Conservation (phyloP, 1,140 invertebrate genomes). For the Andricus grossulariae region DNA sequence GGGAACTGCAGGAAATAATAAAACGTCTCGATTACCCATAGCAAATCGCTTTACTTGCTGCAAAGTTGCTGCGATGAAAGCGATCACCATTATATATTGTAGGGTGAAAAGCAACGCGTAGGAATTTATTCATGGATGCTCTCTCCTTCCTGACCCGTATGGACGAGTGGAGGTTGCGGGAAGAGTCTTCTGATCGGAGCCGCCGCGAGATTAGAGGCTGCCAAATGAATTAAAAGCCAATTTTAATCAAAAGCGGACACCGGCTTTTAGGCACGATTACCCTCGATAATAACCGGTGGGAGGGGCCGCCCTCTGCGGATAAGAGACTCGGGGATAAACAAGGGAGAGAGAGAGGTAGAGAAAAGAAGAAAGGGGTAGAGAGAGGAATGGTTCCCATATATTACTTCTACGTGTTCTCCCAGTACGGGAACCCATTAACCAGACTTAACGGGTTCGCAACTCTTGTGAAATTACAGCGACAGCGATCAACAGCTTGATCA, state of each 20-base stretch:
- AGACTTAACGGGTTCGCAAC: constrained; percentile 56
- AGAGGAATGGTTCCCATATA: constrained; percentile 63
- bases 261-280: constrained; percentile 74
- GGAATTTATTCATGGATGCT: constrained; percentile 45
- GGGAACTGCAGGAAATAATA: constrained; percentile 23
- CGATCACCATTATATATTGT: constrained; percentile 40
- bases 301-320: constrained; percentile 58
- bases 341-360: constrained; percentile 34
- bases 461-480: constrained; percentile 16
- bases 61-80: constrained; percentile 21
- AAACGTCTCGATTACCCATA: constrained; percentile 7
- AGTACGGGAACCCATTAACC: constrained; percentile 58
- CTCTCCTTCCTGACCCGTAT: constrained; percentile 40
- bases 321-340: constrained; percentile 39
- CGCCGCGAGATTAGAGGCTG: constrained; percentile 71
- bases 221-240: constrained; percentile 75
- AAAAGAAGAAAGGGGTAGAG: constrained; percentile 16
- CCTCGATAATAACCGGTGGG: constrained; percentile 72
- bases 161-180: constrained; percentile 48
- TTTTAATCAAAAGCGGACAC: constrained; percentile 74
- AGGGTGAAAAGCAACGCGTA: constrained; percentile 48
- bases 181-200: constrained; percentile 56
- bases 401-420: constrained; percentile 64
- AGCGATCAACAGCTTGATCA: neutral
- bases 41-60: constrained; percentile 19